These are phyloP conservation scores for Odobenus rosmarus DNA, from an alignment of 2,113 vertebrate species.

Conservation along the genomic window DNA sequence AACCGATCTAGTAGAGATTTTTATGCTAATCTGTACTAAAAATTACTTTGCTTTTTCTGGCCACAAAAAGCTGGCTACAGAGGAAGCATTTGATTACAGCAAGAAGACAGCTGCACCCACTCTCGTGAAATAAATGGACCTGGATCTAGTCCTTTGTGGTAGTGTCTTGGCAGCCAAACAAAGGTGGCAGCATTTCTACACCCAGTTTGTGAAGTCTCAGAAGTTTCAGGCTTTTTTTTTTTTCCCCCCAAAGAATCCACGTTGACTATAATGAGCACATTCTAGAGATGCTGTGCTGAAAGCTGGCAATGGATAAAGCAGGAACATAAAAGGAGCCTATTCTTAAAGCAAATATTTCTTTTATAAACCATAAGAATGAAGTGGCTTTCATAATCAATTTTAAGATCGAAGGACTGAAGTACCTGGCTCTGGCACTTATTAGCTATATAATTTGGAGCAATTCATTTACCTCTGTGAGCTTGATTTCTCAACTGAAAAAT, in stretches of 20 bases:
- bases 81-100: not conserved
- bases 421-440: conserved; percentile 50
- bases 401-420: conserved; percentile 57
- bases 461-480: conserved; percentile 57
- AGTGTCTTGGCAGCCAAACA: conserved; percentile 64
- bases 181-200: conserved; percentile 69
- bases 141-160: conserved; percentile 64
- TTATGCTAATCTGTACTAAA: conserved; percentile 74
- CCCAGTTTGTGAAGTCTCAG: conserved; percentile 17
- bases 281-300: conserved; percentile 64
- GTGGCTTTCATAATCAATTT: conserved; percentile 70
- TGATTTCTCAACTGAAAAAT: conserved; percentile 56
- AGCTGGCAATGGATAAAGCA: conserved; percentile 52
- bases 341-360: conserved; percentile 64
- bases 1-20: conserved; percentile 73
- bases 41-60: conserved; percentile 76
- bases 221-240: conserved; percentile 7
- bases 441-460: conserved; percentile 43
- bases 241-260: not conserved
- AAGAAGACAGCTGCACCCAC: conserved; percentile 42
- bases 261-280: conserved; percentile 64
- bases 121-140: conserved; percentile 44
- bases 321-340: conserved; percentile 52
- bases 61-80: conserved; percentile 55
- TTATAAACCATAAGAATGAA: conserved; percentile 67